These are phyloP conservation scores for Drosophila neutralis DNA, from an alignment of 2,888 invertebrate species.

Conservation along the genomic window DNA sequence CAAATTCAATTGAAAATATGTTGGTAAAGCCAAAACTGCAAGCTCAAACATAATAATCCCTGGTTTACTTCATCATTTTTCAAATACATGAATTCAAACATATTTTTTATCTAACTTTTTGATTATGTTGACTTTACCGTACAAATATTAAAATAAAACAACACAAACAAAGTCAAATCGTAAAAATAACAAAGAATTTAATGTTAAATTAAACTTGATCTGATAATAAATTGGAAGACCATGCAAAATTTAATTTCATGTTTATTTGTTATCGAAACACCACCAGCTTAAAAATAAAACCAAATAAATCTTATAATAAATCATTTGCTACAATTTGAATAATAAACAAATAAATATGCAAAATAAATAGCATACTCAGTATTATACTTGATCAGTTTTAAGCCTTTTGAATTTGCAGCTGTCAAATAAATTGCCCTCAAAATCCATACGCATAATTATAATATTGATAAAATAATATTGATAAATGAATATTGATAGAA, in stretches of 20 bases:
- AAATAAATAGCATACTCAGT: conserved; percentile 16
- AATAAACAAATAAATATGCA: conserved; percentile 15
- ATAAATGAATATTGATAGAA: conserved; percentile 40
- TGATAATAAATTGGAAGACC: not conserved
- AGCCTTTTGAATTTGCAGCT: conserved; percentile 32
- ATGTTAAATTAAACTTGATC: not conserved
- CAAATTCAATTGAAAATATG: not conserved
- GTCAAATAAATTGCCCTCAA: conserved; percentile 33
- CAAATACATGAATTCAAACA: not conserved
- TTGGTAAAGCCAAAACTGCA: too few species aligned
- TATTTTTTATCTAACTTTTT: not conserved
- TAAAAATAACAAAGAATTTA: not conserved
- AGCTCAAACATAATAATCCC: not conserved
- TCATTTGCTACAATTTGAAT: conserved; percentile 10
- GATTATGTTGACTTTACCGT: not conserved
- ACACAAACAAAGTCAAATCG: not conserved
- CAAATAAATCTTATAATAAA: not conserved
- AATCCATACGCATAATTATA: conserved; percentile 41
- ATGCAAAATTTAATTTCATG: not conserved
- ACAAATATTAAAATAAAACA: not conserved
- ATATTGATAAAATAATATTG: conserved; percentile 51
- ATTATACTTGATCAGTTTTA: conserved; percentile 9
- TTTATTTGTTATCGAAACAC: not conserved
- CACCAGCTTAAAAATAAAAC: not conserved
- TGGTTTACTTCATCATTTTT: not conserved